Evolutionary conservation across 2,113 vertebrate genomes (phyloP).

Genomic region (Heterochromis multidens): DNA sequence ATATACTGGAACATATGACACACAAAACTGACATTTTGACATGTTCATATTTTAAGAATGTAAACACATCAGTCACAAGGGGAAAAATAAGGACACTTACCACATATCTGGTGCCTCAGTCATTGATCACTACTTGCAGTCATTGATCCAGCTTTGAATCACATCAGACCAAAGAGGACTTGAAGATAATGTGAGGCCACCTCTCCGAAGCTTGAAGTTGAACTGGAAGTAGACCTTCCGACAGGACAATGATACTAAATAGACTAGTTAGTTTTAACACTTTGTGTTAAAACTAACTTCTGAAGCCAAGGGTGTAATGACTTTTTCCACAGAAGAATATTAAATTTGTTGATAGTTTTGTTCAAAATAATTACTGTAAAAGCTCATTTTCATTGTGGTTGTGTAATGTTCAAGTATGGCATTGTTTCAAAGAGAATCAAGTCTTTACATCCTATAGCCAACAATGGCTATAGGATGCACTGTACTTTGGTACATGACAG

Average conservation of each 20-base stretch:
- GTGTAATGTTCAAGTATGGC: background rate
- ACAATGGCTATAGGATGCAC: background rate
- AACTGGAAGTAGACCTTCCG: background rate
- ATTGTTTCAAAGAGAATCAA: background rate
- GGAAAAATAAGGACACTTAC: background rate
- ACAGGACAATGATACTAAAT: background rate
- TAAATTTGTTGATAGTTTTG: background rate
- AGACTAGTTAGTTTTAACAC: too few species aligned
- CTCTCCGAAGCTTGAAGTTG: rapidly evolving
- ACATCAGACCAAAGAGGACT: background rate
- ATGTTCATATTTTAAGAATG: background rate
- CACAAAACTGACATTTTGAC: background rate
- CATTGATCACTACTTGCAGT: background rate
- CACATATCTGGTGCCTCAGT: background rate
- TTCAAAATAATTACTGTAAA: background rate
- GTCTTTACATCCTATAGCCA: background rate
- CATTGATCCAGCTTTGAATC: background rate
- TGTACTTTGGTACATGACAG: background rate
- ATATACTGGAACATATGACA: background rate
- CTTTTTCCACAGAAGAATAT: background rate
- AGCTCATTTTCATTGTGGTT: background rate
- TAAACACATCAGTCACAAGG: background rate
- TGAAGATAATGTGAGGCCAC: background rate
- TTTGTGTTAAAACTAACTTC: background rate
- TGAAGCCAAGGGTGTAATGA: background rate